phyloP scores from a whole-genome alignment of 2,797 vertebrate species.

The Cyclopterus lumpus region DNA sequence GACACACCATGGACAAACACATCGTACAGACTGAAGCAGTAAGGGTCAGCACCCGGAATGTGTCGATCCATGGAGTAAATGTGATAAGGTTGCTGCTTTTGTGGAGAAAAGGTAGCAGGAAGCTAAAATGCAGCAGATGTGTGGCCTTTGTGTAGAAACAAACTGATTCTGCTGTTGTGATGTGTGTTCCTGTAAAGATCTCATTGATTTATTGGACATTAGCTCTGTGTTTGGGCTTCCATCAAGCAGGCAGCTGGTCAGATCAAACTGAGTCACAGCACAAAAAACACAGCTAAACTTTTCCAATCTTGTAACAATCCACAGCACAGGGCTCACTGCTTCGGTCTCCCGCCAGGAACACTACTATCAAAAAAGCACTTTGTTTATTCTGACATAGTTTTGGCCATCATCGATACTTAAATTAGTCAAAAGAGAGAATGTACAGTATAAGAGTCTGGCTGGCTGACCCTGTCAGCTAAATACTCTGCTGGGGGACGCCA shows the following conservation, averaged over 20 bases:
- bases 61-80: not conserved
- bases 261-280: not conserved
- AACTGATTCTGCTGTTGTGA: not conserved
- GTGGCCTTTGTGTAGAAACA: not conserved
- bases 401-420: not conserved
- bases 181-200: too few species aligned
- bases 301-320: not conserved
- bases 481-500: not conserved
- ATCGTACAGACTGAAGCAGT: not conserved
- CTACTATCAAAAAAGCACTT: not conserved
- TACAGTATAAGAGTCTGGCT: not conserved
- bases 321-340: not conserved
- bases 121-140: not conserved
- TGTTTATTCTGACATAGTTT: not conserved
- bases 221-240: not conserved
- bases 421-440: not conserved
- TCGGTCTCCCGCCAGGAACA: not conserved
- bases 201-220: not conserved
- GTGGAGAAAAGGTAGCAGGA: not conserved
- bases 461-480: not conserved
- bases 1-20: not conserved
- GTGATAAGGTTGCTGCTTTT: not conserved
- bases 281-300: not conserved
- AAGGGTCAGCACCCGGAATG: not conserved
- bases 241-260: not conserved